Base-by-base conservation (phyloP, 2,888 invertebrate species). In the Antitype chi region DNA sequence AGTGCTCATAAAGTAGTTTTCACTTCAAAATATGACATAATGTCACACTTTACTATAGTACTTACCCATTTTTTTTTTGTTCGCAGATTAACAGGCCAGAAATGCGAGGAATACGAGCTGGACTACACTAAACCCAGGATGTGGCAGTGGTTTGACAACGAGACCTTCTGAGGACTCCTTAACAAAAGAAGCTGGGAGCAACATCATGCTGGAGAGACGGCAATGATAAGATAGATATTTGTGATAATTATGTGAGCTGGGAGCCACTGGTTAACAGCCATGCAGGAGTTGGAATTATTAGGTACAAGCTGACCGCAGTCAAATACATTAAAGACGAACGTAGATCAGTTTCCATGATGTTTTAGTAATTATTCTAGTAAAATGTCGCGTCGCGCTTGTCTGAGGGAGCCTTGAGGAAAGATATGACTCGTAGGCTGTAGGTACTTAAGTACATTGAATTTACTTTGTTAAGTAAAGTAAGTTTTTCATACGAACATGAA, bases 111-210 rank as follows among this genome's bases (percentile, higher is more conserved):
- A 57, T 97, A 97, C 82, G 95, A 97, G 74, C 87, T 97, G 80
- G 97, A 97, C 84, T 92, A 94, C 87, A 93, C 94, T 0, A 94
- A 95, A 82, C 93, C 95, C 0, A 95, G 95, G 86, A 96, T 95
- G 91, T 97, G 97, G 96, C 97, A 97, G 89, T 97, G 97, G 97
- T 97, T 97, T 80, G 97, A 97, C 87, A 97, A 95, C 84, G 97
- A 97, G 79, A 96, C 95, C 15, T 97, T 96, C 88, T 97, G 90
- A 94, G 4, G 2, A 66, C 0, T 8, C 32, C n/a, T n/a, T 8
- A 7, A 63, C 9, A 13, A 28, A 15, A 32, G 15, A 81, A 23
- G 47, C 15, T 43, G 38, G n/a, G n/a, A 62, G n/a, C 20, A 52
- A 20, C n/a, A 25, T 20, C 32, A 28, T 20, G 57, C 28, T 49